Evolutionary conservation across 2,797 vertebrate species (phyloP).

Genomic region (Taeniopygia guttata): DNA sequence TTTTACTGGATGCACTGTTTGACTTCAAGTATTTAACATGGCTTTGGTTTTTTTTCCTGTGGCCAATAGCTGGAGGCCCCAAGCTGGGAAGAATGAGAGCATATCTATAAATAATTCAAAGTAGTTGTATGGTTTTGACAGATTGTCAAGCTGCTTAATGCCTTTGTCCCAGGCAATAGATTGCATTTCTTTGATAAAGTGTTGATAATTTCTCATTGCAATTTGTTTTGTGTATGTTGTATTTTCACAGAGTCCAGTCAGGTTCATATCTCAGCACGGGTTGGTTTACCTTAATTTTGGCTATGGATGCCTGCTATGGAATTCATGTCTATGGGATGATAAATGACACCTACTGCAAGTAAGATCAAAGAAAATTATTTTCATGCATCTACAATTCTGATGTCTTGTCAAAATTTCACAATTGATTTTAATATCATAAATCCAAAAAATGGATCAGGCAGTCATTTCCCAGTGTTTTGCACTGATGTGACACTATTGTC

Average conservation of each 20-base stretch:
- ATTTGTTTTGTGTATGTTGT: slow-evolving; percentile 70
- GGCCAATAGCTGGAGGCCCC: slow-evolving; percentile 47
- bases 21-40: slow-evolving; percentile 52
- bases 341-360: slow-evolving; percentile 99
- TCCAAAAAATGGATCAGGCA: slow-evolving; percentile 60
- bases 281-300: slow-evolving; percentile 98
- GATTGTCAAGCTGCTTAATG: slow-evolving; percentile 75
- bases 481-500: slow-evolving; percentile 67
- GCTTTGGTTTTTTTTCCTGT: slow-evolving; percentile 26
- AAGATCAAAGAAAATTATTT: slow-evolving; percentile 80
- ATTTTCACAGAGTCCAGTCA: slow-evolving; percentile 89
- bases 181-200: slow-evolving; percentile 72
- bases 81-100: slow-evolving; percentile 62
- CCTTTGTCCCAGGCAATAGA: slow-evolving; percentile 75
- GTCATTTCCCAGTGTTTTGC: slow-evolving; percentile 53
- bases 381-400: slow-evolving; percentile 67
- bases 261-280: slow-evolving; percentile 98
- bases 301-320: slow-evolving; percentile 97
- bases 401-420: slow-evolving; percentile 75
- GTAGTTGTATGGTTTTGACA: slow-evolving; percentile 79
- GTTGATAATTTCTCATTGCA: slow-evolving; percentile 68
- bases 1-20: slow-evolving; percentile 36
- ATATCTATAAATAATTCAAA: slow-evolving; percentile 83
- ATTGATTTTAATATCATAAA: slow-evolving; percentile 74
- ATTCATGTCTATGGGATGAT: slow-evolving; percentile 98